These are phyloP conservation scores for Parus major DNA, from an alignment of 2,113 vertebrate species.

Conservation along the genomic window DNA sequence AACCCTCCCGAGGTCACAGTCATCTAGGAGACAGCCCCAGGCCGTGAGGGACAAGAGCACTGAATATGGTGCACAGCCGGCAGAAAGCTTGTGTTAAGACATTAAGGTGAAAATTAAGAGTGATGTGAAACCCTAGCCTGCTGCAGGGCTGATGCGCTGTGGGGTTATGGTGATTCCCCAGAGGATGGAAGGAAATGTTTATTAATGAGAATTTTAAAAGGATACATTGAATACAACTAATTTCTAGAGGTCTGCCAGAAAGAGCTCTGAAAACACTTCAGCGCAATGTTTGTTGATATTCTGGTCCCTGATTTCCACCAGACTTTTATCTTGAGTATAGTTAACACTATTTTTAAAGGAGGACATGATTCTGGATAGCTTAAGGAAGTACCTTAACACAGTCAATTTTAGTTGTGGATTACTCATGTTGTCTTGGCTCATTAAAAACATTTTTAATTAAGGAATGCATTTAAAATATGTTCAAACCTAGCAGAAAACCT, in stretches of 20 bases:
- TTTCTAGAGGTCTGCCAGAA: background rate
- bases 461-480: background rate
- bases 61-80: background rate
- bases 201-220: background rate
- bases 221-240: background rate
- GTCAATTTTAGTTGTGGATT: background rate
- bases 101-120: background rate
- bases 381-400: background rate
- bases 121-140: background rate
- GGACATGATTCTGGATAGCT: background rate
- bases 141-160: background rate
- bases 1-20: background rate
- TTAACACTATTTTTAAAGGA: background rate
- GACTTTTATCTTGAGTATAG: background rate
- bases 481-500: background rate
- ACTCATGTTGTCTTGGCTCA: background rate
- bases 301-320: background rate
- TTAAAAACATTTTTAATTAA: background rate
- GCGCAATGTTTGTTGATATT: background rate
- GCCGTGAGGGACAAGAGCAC: background rate
- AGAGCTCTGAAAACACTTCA: background rate
- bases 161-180: rapidly evolving
- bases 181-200: background rate
- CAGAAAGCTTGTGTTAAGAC: background rate
- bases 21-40: rapidly evolving